Evolutionary conservation across 2,888 invertebrate genomes (phyloP), one percentile per base, ranked within the genome.

Genomic region (Chirona hameri): DNA sequence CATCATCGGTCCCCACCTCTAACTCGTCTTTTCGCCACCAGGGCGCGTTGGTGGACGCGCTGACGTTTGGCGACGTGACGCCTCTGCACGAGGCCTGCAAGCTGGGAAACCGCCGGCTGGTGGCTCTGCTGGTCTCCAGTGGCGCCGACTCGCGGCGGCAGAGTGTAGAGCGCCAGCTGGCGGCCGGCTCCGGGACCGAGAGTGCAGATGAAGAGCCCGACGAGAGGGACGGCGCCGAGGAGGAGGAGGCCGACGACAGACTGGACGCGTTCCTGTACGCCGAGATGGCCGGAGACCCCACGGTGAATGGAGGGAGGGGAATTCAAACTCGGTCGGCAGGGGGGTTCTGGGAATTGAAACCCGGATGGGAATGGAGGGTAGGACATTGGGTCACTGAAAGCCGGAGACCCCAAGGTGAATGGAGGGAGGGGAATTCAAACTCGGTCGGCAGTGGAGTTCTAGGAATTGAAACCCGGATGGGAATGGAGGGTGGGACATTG

Each of bases 201-300:
- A 76, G 76, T 39, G 76, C 24, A 1, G 76, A 76, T 21, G 76
- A 76, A 5, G 76, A 76, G 76, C 24, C 39, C 5, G 76, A 24
- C 9, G 76, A 76, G 24, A 14, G 14, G 39, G 27, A 76, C 9
- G 14, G 1, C 0, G 76, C 39, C 21, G 29, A 72, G 14, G 69
- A 27, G 69, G 72, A 31, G 18, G 76, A 76, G n/a, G n/a, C n/a
- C 39, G 46, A 24, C 10, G 5, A 21, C 39, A 18, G 76, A 24
- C 76, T 76, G 24, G 46, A 76, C 46, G 76, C 76, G 21, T 76
- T 46, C 46, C 9, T 76, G 46, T 76, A 76, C 46, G 76, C 76
- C 39, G 46, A 76, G 27, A 9, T 69, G 29, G 27, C 69, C 5
- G 72, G 72, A 15, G 39, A 72, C 39, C 7, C 72, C 18, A 12